These are phyloP conservation scores for Anguilla japonica DNA, from an alignment of 2,113 vertebrate species.

Conservation along the genomic window DNA sequence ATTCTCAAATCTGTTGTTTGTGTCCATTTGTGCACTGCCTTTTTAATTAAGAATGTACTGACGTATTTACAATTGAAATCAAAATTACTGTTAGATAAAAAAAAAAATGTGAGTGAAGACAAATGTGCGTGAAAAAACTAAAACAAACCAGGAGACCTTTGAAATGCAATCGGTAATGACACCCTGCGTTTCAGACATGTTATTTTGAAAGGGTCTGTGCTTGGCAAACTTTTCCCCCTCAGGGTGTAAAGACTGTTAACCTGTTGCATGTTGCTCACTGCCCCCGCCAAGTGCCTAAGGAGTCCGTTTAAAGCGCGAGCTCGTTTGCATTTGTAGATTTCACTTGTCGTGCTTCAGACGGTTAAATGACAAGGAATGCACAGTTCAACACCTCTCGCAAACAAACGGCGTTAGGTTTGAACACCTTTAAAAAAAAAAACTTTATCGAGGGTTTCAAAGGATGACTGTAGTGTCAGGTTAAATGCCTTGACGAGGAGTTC, in stretches of 20 bases:
- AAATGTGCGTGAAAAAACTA: not conserved
- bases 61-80: too few species aligned
- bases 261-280: not conserved
- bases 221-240: not conserved
- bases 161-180: not conserved
- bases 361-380: constrained; percentile 48
- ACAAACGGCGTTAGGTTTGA: constrained; percentile 68
- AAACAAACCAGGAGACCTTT: not conserved
- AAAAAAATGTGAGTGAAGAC: too few species aligned
- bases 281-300: constrained; percentile 29
- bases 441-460: constrained; percentile 66
- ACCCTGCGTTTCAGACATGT: not conserved
- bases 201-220: constrained; percentile 2
- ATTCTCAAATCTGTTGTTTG: too few species aligned
- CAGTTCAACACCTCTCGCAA: constrained; percentile 63
- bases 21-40: too few species aligned
- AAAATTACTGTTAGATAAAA: too few species aligned
- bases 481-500: constrained; percentile 4
- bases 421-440: constrained; percentile 59
- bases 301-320: constrained; percentile 44
- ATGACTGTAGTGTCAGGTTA: constrained; percentile 50
- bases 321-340: constrained; percentile 58
- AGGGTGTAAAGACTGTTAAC: constrained; percentile 1
- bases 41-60: too few species aligned
- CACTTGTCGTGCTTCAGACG: constrained; percentile 42